Evolutionary conservation across 23 tunicate genomes (phyloP).

Genomic region (Styela plicata): DNA sequence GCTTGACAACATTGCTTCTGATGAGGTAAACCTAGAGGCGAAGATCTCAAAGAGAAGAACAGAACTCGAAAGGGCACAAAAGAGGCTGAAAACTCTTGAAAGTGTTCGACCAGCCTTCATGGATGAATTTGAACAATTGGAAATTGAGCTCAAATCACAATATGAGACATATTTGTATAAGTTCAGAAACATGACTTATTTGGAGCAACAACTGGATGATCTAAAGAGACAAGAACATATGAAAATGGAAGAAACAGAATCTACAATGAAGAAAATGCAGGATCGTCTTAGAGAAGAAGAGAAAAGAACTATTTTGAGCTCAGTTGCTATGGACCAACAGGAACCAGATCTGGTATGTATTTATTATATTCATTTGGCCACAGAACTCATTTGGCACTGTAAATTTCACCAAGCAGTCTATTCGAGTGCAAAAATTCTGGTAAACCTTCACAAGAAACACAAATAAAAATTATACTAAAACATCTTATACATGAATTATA

Average conservation of each 20-base stretch:
- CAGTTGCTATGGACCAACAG: constrained; percentile 1
- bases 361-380: too few species aligned
- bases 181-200: constrained; percentile 80
- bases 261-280: constrained; percentile 57
- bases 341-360: constrained; percentile 1
- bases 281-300: constrained; percentile 78
- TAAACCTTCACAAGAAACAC: too few species aligned
- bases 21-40: constrained; percentile 84
- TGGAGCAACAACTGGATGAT: constrained; percentile 87
- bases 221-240: constrained; percentile 43
- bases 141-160: constrained; percentile 71
- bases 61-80: constrained; percentile 81
- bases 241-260: constrained; percentile 69
- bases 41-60: constrained; percentile 84
- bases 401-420: too few species aligned
- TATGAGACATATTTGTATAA: constrained; percentile 79
- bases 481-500: too few species aligned
- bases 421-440: too few species aligned
- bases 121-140: constrained; percentile 92
- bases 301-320: constrained; percentile 39
- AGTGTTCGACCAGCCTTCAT: constrained; percentile 96
- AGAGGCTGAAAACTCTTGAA: constrained; percentile 76
- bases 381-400: too few species aligned
- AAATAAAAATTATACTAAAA: too few species aligned
- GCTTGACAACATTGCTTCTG: constrained; percentile 88